These are phyloP conservation scores for Drosophila punjabiensis DNA, from an alignment of 1,140 invertebrate species.

Conservation along the genomic window DNA sequence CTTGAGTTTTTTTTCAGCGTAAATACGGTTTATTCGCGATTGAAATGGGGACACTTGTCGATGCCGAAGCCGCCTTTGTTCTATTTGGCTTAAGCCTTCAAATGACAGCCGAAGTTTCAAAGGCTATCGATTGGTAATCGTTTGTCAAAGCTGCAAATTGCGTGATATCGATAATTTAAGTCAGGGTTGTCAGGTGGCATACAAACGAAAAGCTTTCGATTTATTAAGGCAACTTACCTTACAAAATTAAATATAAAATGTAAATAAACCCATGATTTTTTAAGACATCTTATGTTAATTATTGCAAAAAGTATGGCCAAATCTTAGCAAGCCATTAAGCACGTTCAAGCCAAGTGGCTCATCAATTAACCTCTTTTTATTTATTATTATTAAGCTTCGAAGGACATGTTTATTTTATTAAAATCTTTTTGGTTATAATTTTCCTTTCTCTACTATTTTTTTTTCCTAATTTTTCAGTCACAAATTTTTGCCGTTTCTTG, in stretches of 20 bases:
- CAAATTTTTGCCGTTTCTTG: conserved; percentile 19
- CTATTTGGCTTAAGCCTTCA: not conserved
- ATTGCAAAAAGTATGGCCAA: not conserved
- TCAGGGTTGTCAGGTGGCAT: not conserved
- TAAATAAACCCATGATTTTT: not conserved
- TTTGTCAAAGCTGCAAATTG: not conserved
- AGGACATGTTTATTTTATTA: not conserved
- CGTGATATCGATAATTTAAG: not conserved
- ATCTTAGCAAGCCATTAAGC: not conserved
- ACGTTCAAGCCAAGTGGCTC: conserved; percentile 1
- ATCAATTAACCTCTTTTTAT: conserved; percentile 1
- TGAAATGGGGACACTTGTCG: conserved; percentile 16
- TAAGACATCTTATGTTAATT: not conserved
- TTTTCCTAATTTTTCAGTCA: not conserved
- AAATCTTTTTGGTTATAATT: not conserved
- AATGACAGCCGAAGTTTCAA: not conserved
- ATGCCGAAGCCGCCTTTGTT: not conserved
- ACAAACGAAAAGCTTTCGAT: not conserved
- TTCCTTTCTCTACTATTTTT: not conserved
- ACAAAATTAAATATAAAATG: not conserved
- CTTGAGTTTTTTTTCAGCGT: not conserved
- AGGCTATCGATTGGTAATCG: conserved; percentile 4
- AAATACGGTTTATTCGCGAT: conserved; percentile 2
- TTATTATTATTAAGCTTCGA: not conserved
- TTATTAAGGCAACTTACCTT: not conserved